Base-by-base conservation (phyloP, 2,113 vertebrate genomes). In the Phalacrocorax pelagicus region DNA sequence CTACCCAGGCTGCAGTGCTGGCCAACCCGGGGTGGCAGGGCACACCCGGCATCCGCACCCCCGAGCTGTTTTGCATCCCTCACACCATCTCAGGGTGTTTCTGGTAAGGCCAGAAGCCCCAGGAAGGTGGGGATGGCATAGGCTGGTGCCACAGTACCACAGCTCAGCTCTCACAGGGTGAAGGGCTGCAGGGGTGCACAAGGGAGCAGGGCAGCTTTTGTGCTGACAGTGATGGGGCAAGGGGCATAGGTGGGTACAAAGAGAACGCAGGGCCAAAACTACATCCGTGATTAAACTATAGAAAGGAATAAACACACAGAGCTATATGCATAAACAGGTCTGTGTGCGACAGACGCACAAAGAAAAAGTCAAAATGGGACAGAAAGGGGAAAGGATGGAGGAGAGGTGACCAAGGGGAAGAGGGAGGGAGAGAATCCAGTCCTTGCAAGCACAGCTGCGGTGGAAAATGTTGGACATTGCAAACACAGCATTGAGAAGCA, bases 41-140 rank as follows among this genome's bases (percentile, higher is more conserved):
- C n/a, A 29, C 0, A 0, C 58, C 1, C 38, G 10, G 1, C 36
- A 20, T 2, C 52, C 58, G 30, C 17, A 7, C 13, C 51, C 10
- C n/a, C 36, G 44, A 23, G 44, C 32, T 34, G 32, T 24, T 44
- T 12, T 24, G 36, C 55, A 15, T 22, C 15, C 44, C 11, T 18
- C 6, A 16, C 40, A 34, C 57, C 6, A 0, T 19, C 67, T 36
- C 61, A 3, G 21, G 21, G 27, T 4, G 24, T 8, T n/a, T 59
- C 44, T 30, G 49, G 59, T 0, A 1, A 61, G 46, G 46, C 24
- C 34, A 9, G 26, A 30, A 69, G 42, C 54, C 22, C 42, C 2
- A 0, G 30, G 20, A 54, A 42, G 54, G n/a, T 5, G 14, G 27
- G 49, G n/a, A 30, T 14, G 54, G 67, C 80, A 23, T 12, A 55